phyloP scores from a whole-genome alignment of 1,140 invertebrate genomes.

The Palaemon carinicauda region DNA sequence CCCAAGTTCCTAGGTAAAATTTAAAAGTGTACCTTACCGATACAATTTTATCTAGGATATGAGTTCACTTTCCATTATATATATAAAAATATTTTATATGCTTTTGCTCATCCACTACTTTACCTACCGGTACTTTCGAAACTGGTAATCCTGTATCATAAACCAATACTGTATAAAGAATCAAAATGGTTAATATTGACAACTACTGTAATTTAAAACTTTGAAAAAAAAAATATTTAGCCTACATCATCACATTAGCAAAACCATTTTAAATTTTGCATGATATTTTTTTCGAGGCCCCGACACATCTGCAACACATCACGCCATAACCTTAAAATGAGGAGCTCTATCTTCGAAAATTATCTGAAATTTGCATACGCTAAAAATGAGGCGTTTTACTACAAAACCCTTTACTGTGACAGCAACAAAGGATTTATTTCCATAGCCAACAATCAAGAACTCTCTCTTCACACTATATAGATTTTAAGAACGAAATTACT shows the following conservation, averaged over 20 bases:
- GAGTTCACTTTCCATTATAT: no score
- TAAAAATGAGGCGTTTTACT: not conserved
- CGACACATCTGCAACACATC: not conserved
- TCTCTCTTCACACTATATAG: not conserved
- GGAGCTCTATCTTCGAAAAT: not conserved
- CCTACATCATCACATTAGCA: conserved; percentile 1
- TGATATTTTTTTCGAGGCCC: not conserved
- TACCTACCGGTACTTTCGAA: no score
- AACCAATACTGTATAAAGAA: no score
- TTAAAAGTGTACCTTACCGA: no score
- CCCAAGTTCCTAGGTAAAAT: no score
- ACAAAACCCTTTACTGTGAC: not conserved
- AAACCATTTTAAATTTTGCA: not conserved
- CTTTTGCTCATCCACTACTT: no score
- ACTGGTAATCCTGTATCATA: no score
- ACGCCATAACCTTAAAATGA: not conserved
- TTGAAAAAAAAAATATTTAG: not conserved
- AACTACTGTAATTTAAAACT: no score
- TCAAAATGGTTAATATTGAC: no score
- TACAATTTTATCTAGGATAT: no score
- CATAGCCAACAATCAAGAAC: not conserved
- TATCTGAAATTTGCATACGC: not conserved
- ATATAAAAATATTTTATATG: no score
- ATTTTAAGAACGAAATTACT: not conserved
- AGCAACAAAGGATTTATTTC: not conserved